Base-by-base conservation (phyloP, 2,888 invertebrate genomes). In the Lithophane leautieri region DNA sequence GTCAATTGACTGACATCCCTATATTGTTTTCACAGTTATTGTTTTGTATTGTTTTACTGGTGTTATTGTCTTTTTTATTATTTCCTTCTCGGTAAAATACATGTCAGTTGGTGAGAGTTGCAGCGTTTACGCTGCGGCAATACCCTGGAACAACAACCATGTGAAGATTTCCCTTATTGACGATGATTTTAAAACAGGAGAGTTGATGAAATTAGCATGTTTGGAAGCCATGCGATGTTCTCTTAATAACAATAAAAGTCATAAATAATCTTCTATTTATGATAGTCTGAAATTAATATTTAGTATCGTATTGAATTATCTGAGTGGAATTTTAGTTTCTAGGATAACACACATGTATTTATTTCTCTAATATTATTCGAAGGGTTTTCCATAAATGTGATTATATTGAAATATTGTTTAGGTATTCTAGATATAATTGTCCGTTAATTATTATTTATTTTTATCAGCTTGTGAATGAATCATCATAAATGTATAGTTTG, bases 321-420 rank as follows among this genome's bases (percentile, higher is more conserved):
- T 34, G 2, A 25, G 25, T 28, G 4, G 7, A 69, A 60, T 12
- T n/a, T 19, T 14, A 8, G 28, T 52, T 42, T n/a, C 1, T 62
- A 6, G 19, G 7, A 12, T 22, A 19, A 22, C 16, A 61, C 9
- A 40, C 12, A 22, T 52, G 11, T 76, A 76, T 61, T 44, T 25
- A 34, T 61, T 77, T 47, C 9, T 19, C 1, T 19, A 16, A 28
- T 44, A 63, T 50, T 19, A 42, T 12, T 58, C 9, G n/a, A 16
- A 40, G 16, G 12, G 2, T 6, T 25, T 47, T 50, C 1, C 6
- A 3, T 44, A 19, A 8, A 40, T 2, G 52, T 62, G 40, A 74
- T 54, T 54, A 11, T n/a, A 42, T 56, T 65, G 4, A 58, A 75
- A 50, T 11, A 60, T 77, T 25, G 2, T 56, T 78, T 50, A 28